phyloP scores from a whole-genome alignment of 2,797 vertebrate genomes.

The Nothura maculosa region DNA sequence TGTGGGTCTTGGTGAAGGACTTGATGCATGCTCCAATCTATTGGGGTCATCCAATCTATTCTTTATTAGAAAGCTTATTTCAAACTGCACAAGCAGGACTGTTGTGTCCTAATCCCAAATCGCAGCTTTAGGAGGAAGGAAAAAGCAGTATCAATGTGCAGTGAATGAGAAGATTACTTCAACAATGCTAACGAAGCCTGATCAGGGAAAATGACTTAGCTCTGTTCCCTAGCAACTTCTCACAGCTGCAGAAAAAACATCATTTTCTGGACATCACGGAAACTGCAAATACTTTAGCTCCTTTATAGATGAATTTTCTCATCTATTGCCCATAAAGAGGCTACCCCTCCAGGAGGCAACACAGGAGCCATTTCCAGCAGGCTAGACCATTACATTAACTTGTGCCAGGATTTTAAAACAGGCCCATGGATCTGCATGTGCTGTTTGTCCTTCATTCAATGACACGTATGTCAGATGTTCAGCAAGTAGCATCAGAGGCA shows the following conservation, averaged over 20 bases:
- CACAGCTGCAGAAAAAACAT: slow-evolving; percentile 51
- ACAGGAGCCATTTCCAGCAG: not conserved
- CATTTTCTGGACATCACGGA: slow-evolving; percentile 36
- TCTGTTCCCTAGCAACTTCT: slow-evolving; percentile 72
- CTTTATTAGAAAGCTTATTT: not conserved
- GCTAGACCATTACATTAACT: not conserved
- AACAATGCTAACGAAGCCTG: not conserved
- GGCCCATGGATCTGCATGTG: accelerated
- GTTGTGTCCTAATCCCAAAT: not conserved
- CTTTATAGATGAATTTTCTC: not conserved
- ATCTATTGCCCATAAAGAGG: not conserved
- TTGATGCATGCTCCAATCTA: not conserved
- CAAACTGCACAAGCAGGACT: not conserved
- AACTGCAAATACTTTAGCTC: not conserved
- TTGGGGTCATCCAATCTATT: not conserved
- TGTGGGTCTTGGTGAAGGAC: accelerated
- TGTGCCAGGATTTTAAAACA: not conserved
- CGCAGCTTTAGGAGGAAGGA: not conserved
- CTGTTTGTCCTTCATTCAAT: not conserved
- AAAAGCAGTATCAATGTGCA: not conserved
- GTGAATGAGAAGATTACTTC: not conserved
- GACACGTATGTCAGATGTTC: not conserved
- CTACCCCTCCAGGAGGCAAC: not conserved
- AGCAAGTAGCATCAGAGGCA: not conserved
- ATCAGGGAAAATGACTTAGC: slow-evolving; percentile 21